phyloP scores from a whole-genome alignment of 1,140 invertebrate genomes.

The Bactericera cockerelli region DNA sequence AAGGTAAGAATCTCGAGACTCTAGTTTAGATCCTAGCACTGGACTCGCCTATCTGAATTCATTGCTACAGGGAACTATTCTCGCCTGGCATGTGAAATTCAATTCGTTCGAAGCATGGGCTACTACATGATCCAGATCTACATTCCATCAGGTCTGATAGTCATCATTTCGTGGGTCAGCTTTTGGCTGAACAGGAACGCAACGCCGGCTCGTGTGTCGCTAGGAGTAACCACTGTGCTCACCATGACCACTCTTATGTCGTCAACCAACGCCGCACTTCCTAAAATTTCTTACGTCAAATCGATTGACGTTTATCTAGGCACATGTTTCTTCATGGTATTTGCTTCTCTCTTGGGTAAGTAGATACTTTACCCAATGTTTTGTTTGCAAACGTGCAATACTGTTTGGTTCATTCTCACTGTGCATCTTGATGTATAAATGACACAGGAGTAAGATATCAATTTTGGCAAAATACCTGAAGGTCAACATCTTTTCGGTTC shows the following conservation, averaged over 20 bases:
- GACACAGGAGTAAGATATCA: no score
- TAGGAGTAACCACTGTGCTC: constrained; percentile 93
- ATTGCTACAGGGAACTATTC: constrained; percentile 84
- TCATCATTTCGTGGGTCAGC: constrained; percentile 97
- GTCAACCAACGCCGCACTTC: constrained; percentile 91
- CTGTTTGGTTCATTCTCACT: no score
- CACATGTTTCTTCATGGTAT: constrained; percentile 96
- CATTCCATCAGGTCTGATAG: constrained; percentile 95
- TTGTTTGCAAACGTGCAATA: no score
- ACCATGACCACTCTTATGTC: constrained; percentile 99
- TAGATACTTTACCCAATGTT: constrained; percentile 21
- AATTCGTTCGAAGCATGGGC: constrained; percentile 94
- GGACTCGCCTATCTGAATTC: background rate
- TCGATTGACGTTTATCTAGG: constrained; percentile 96
- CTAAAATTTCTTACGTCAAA: constrained; percentile 97
- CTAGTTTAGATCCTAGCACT: no score
- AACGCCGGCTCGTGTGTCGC: constrained; percentile 86
- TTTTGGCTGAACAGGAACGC: constrained; percentile 92
- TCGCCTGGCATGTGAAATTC: constrained; percentile 89
- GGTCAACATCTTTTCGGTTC: no score
- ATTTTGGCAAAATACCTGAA: no score
- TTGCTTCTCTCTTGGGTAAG: constrained; percentile 83
- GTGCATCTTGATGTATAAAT: no score
- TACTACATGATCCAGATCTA: constrained; percentile 99
- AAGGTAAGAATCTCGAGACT: no score